Evolutionary conservation across 2,797 vertebrate genomes (phyloP).

Genomic region (Gymnothorax reevesii): DNA sequence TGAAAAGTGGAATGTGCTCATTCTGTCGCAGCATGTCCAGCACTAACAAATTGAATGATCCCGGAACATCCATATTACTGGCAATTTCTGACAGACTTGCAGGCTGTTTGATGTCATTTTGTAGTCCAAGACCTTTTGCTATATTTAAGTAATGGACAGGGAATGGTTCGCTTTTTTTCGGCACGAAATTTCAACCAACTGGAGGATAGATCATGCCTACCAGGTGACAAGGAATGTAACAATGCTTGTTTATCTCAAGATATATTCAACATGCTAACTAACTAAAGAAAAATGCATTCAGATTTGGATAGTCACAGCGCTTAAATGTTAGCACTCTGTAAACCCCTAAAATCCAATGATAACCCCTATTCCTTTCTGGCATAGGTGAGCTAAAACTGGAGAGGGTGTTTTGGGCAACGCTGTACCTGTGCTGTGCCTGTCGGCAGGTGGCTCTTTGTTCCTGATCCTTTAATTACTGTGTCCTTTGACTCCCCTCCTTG

Average conservation of each 20-base stretch:
- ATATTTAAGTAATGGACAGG: neutral
- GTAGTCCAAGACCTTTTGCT: constrained; percentile 6
- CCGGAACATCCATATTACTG: constrained; percentile 16
- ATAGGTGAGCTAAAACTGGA: constrained; percentile 31
- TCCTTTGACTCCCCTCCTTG: constrained; percentile 58
- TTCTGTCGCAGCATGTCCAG: constrained; percentile 35
- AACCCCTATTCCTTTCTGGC: neutral
- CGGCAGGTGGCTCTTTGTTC: constrained; percentile 64
- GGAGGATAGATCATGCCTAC: neutral
- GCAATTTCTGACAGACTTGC: constrained; percentile 13
- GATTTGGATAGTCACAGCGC: neutral
- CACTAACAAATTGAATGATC: constrained; percentile 32
- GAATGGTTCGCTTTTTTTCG: neutral
- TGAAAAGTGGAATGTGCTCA: constrained; percentile 28
- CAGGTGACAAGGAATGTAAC: neutral
- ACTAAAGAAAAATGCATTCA: neutral
- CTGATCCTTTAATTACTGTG: constrained; percentile 71
- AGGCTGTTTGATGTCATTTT: neutral
- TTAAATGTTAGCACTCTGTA: neutral
- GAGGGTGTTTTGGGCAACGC: constrained; percentile 61
- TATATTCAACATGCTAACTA: neutral
- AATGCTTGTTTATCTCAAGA: neutral
- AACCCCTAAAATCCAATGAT: neutral
- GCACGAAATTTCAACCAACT: neutral
- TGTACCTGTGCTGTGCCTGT: constrained; percentile 61